A percentile compares a stretch with the other conserved stretches of the same genome.
Conservation (phyloP, 2,797 vertebrate genomes). For the Furcifer pardalis region DNA sequence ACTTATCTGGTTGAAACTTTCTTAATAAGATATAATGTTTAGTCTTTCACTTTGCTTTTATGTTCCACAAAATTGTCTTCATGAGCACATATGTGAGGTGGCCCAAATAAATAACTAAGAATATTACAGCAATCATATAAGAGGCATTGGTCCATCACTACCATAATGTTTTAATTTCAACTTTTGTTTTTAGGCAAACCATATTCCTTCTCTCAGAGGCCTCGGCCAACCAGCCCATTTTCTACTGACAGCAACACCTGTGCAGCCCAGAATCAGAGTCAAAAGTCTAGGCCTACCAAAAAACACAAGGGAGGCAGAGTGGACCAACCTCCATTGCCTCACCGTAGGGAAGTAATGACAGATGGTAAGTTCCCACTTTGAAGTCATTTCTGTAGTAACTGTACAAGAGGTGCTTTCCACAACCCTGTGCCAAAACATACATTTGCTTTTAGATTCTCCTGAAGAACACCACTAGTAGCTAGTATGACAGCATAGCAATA, state of each 20-base stretch:
- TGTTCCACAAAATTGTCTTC: constrained; percentile 42
- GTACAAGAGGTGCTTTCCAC: background rate
- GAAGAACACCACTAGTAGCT: background rate
- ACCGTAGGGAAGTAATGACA: constrained; percentile 90
- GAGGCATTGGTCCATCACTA: constrained; percentile 17
- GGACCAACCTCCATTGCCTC: constrained; percentile 86
- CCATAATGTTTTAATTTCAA: constrained; percentile 48
- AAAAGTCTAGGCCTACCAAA: constrained; percentile 90
- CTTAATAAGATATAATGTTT: constrained; percentile 50
- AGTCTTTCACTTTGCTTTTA: constrained; percentile 26
- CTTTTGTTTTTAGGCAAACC: constrained; percentile 86
- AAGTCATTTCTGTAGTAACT: constrained; percentile 5
- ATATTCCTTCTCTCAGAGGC: constrained; percentile 87
- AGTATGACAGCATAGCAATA: too few species aligned
- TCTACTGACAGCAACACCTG: constrained; percentile 94
- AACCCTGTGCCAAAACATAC: constrained; percentile 7
- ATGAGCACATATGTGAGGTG: constrained; percentile 21
- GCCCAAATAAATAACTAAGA: constrained; percentile 44
- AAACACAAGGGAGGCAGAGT: constrained; percentile 89
- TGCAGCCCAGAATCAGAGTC: constrained; percentile 89
- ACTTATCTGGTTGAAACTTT: constrained; percentile 51
- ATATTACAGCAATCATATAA: constrained; percentile 40
- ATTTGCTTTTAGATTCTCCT: background rate
- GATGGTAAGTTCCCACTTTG: constrained; percentile 85
- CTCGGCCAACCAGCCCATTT: constrained; percentile 93